A percentile compares a stretch with the other conserved stretches of the same genome.
Evolutionary conservation across 1,140 invertebrate genomes (phyloP).

Genomic region (Lysiphlebus fabarum): DNA sequence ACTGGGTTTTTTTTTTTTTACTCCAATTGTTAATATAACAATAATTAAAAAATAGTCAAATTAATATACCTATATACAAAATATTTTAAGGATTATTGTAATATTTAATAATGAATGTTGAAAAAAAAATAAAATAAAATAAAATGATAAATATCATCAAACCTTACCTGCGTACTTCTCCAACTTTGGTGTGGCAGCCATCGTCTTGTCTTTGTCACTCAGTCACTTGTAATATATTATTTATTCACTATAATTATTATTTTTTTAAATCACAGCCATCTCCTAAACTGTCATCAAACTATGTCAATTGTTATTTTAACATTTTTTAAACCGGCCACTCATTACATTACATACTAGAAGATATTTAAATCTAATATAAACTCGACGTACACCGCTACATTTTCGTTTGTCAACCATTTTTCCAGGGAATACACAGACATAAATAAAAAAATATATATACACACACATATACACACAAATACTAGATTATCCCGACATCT

Average conservation of each 20-base stretch:
- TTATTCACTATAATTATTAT: too few species aligned
- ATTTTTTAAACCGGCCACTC: slow-evolving; percentile 40
- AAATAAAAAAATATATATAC: too few species aligned
- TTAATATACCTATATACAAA: too few species aligned
- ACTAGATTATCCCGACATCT: too few species aligned
- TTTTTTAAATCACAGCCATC: neutral
- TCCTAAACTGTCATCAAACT: neutral
- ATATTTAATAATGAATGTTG: too few species aligned
- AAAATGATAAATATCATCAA: neutral
- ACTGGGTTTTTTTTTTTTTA: too few species aligned
- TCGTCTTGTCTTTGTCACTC: slow-evolving; percentile 27
- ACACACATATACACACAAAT: too few species aligned
- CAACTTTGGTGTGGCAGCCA: slow-evolving; percentile 51
- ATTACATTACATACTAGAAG: slow-evolving; percentile 42
- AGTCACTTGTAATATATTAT: slow-evolving; percentile 15
- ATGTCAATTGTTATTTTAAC: slow-evolving; percentile 40
- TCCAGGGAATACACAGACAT: slow-evolving; percentile 29
- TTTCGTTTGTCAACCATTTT: slow-evolving; percentile 53
- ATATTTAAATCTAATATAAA: slow-evolving; percentile 51
- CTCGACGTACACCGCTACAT: slow-evolving; percentile 51
- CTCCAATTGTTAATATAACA: too few species aligned
- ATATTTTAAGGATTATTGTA: too few species aligned
- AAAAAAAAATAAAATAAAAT: too few species aligned
- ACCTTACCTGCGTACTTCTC: slow-evolving; percentile 50
- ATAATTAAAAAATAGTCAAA: too few species aligned